These are phyloP conservation scores for Gnatocerus cornutus DNA, from an alignment of 2,888 invertebrate genomes.

Conservation along the genomic window DNA sequence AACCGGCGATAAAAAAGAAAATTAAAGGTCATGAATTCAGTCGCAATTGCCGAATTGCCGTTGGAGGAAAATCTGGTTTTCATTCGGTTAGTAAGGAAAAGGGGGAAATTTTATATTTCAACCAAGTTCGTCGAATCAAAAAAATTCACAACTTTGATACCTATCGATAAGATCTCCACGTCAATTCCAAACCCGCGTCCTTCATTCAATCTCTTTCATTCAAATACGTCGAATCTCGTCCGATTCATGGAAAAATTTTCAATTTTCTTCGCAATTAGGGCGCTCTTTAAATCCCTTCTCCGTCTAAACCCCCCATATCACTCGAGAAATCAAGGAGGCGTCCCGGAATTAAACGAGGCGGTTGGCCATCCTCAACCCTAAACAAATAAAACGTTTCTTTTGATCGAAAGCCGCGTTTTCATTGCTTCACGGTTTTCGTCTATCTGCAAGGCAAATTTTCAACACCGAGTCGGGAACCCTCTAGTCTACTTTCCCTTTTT, in stretches of 20 bases:
- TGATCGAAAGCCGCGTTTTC: not conserved
- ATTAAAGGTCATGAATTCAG: not conserved
- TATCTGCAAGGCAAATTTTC: constrained; percentile 39
- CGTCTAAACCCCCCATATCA: constrained; percentile 16
- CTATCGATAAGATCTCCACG: too few species aligned
- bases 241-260: too few species aligned
- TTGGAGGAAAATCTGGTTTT: too few species aligned
- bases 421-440: constrained; percentile 13
- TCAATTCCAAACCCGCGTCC: not conserved
- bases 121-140: too few species aligned
- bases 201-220: not conserved
- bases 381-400: constrained; percentile 35
- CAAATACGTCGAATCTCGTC: not conserved
- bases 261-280: constrained; percentile 11
- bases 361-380: constrained; percentile 25
- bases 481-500: constrained; percentile 18
- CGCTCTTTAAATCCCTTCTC: constrained; percentile 5
- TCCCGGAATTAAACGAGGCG: constrained; percentile 19
- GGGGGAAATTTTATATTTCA: too few species aligned
- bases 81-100: too few species aligned
- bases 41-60: not conserved
- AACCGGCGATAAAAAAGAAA: constrained; percentile 2
- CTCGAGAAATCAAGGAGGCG: constrained; percentile 28
- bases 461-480: constrained; percentile 16
- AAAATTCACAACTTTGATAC: too few species aligned